Conservation (phyloP, 2,797 vertebrate genomes). For the Phoeniculus purpureus region DNA sequence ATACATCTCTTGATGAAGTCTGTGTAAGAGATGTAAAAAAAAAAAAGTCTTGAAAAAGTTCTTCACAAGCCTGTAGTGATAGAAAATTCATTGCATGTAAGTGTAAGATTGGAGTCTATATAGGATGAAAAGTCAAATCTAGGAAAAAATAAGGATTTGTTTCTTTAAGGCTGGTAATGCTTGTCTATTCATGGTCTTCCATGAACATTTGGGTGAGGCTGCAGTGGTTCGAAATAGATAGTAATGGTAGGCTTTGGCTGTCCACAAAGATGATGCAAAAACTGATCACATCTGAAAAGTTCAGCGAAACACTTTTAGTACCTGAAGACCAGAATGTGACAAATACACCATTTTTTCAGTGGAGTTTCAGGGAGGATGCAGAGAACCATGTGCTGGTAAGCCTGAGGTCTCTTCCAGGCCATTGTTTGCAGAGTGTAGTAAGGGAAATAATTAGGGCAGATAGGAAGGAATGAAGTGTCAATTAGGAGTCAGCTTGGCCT, state of each 20-base stretch:
- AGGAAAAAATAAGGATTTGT: not conserved
- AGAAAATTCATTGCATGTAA: not conserved
- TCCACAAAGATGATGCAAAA: not conserved
- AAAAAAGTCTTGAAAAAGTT: not conserved
- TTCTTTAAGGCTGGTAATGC: not conserved
- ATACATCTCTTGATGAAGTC: not conserved
- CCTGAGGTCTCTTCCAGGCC: not conserved
- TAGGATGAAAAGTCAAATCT: not conserved
- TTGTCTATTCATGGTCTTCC: not conserved
- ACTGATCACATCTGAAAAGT: not conserved
- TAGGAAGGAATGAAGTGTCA: not conserved
- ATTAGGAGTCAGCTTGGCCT: not conserved
- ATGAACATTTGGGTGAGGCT: not conserved
- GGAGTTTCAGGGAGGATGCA: not conserved
- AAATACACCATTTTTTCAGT: not conserved
- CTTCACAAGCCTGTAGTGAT: fast-evolving
- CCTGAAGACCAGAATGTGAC: not conserved
- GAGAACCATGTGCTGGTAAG: not conserved
- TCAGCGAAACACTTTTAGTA: not conserved
- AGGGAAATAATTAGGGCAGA: not conserved
- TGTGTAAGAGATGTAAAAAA: not conserved
- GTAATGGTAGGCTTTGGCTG: not conserved
- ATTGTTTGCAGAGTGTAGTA: not conserved
- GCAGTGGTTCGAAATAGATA: not conserved
- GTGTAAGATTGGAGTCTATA: not conserved